Base-by-base conservation (phyloP, 2,797 vertebrate species). In the Muscicapa striata region DNA sequence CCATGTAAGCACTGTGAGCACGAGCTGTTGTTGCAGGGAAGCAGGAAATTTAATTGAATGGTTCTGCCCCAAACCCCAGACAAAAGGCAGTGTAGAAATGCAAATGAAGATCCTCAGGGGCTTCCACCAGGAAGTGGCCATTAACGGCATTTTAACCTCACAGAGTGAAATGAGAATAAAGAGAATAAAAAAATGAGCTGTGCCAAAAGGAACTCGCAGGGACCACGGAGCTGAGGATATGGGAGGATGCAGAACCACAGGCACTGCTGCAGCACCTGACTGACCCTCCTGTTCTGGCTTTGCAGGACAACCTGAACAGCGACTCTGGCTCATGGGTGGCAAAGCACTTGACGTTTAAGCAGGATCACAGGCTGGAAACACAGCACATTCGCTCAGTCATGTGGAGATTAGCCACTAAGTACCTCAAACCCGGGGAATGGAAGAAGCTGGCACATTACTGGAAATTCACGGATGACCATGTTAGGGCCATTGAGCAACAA, bases 341-440 rank as follows among this genome's bases (percentile, higher is more conserved):
- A 26, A 98, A 97, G 83, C 97, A 94, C 49, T 76, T 98, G 95
- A 98, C 97, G 87, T 99, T 99, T 87, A 99, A 97, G 81, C 98
- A 98, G 93, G 99, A 99, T 91, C 99, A 98, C 89, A 96, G 96
- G 58, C 91, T 94, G 78, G 98, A 99, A 91, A 99, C 98, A 0
- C 98, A 98, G 95, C 99, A 98, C 94, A 98, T 99, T n/a, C 98
- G 98, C 82, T 98, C 98, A 0, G 97, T 98, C n/a, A 95, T 98
- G 68, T 99, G 99, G 99, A 98, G 96, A 79, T 97, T 99, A 52
- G 98, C 99, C 72, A 98, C 98, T 3, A 98, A 98, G 88, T 97
- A 98, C 84, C 98, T 99, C 59, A 98, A 95, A 80, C 97, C 98
- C 2, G 98, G 97, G 0, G 98, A 99, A 82, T 99, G 99, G 99